Base-by-base conservation (phyloP, 2,888 invertebrate species). In the Machimus rusticus region DNA sequence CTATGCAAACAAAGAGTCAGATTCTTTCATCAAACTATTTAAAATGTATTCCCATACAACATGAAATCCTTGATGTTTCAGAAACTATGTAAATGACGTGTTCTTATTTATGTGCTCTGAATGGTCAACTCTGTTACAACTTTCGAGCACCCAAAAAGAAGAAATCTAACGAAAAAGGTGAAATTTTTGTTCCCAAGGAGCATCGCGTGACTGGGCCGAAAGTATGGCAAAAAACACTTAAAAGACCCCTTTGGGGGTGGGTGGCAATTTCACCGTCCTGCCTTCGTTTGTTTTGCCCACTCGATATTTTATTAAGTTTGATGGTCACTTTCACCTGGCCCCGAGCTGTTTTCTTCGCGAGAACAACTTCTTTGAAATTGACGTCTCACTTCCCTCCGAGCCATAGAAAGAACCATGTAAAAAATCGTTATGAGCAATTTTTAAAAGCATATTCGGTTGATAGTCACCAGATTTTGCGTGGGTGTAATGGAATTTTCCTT, bases 251-350 rank as follows among this genome's bases (percentile, higher is more conserved):
- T 55, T 19, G 2, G 16, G 12, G 23, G 82, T 34, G 82, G 28
- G 8, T 66, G 28, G 66, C 28, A 66, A 66, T 66, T 66, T 66
- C 66, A 28, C 12, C 66, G 82, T 37, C 66, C 57, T 82, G 19
- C 82, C 16, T 81, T 81, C 28, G 19, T 82, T 66, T 66, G 57
- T 57, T 66, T 55, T 31, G 4, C 66, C 82, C 57, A 39, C 66
- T 82, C 82, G 19, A 82, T 82, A 57, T 57, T 82, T 82, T 82
- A 82, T 82, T 82, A 66, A 19, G 37, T 55, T 82, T 82, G 82
- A 57, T 82, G 82, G 82, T 39, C 82, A 82, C 66, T 66, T 37
- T 28, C 82, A 14, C 12, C 57, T n/a, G 4, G 2, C 9, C 14
- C 16, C 4, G 4, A 16, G 28, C 66, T 66, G 28, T 28, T 28